Conservation (phyloP, 2,797 vertebrate species). For the Lacerta bilineata region DNA sequence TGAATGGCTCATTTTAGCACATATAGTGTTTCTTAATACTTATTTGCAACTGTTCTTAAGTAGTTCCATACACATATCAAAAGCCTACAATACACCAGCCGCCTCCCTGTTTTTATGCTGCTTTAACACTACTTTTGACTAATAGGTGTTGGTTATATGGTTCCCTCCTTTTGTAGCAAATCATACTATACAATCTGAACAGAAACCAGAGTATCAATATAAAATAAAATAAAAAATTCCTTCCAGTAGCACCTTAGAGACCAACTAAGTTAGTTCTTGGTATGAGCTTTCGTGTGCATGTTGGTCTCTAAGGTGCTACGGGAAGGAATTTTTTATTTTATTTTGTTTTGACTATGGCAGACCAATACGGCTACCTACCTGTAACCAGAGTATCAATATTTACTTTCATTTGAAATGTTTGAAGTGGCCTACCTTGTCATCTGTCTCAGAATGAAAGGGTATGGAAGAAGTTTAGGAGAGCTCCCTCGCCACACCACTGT, state of each 20-base stretch:
- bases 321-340: too few relatives aligned
- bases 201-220: background rate
- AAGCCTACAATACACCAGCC: background rate
- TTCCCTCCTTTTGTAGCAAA: background rate
- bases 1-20: background rate
- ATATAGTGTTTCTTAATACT: background rate
- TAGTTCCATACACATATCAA: background rate
- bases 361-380: too few relatives aligned
- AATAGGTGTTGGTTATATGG: background rate
- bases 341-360: too few relatives aligned
- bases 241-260: too few relatives aligned
- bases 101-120: background rate
- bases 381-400: background rate
- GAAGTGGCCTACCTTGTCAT: slow-evolving; percentile 12
- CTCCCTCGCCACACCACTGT: background rate
- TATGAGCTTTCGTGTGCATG: too few relatives aligned
- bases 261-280: too few relatives aligned
- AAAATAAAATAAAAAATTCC: too few relatives aligned
- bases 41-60: background rate
- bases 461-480: background rate
- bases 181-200: background rate
- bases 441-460: background rate
- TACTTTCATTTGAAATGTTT: background rate
- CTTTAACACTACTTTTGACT: background rate
- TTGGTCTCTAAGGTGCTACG: too few relatives aligned